Evolutionary conservation across 2,888 invertebrate genomes (phyloP).

Genomic region (Acanthopleura granulata): DNA sequence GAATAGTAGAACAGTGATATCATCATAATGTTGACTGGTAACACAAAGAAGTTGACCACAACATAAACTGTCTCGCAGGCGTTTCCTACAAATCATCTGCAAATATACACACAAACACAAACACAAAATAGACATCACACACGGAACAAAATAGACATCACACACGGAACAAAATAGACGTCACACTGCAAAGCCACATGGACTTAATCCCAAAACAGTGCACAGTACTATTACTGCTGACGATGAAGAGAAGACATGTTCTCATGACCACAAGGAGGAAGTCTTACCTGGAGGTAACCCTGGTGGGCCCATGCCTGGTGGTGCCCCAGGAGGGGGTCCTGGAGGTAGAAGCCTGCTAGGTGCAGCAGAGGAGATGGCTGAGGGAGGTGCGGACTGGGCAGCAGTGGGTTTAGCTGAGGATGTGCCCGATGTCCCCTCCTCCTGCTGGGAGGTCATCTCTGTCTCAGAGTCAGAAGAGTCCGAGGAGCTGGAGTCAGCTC

Average conservation of each 20-base stretch:
- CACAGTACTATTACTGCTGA: neutral
- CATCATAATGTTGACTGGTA: no score
- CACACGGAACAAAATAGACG: no score
- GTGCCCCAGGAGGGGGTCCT: constrained; percentile 56
- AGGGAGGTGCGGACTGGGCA: constrained; percentile 21
- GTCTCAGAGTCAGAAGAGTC: constrained; percentile 33
- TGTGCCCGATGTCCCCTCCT: constrained; percentile 27
- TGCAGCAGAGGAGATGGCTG: constrained; percentile 22
- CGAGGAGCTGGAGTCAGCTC: neutral
- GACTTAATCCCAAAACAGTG: no score
- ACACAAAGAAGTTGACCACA: no score
- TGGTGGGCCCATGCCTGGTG: constrained; percentile 47
- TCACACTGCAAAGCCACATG: no score
- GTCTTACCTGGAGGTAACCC: constrained; percentile 53
- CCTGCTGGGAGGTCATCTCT: constrained; percentile 22
- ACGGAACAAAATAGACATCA: no score
- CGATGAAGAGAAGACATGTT: neutral
- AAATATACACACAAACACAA: no score
- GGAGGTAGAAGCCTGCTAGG: constrained; percentile 39
- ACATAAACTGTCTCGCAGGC: no score
- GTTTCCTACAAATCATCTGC: no score
- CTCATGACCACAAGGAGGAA: no score
- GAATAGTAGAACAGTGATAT: constrained; percentile 27
- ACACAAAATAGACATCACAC: no score
- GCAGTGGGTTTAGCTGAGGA: constrained; percentile 23